Percentiles rank a stretch among this genome's conserved stretches.
phyloP scores from a whole-genome alignment of 2,797 vertebrate genomes.

The Lerista edwardsae region DNA sequence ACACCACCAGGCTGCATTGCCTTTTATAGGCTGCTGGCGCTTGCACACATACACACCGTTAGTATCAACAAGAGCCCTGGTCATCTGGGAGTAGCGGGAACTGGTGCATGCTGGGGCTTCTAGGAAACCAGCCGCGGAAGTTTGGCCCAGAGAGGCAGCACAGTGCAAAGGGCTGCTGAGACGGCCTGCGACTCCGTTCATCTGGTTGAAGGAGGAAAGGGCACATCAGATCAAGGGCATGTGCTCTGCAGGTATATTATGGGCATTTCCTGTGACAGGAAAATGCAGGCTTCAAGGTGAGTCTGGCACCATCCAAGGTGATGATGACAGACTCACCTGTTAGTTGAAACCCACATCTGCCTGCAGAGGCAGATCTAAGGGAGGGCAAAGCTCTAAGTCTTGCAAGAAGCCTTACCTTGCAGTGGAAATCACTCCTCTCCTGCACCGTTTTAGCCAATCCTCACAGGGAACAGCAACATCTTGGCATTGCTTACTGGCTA shows the following conservation, averaged over 20 bases:
- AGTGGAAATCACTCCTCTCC: too few species aligned
- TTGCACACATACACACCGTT: slow-evolving; percentile 43
- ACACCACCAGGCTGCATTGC: slow-evolving; percentile 32
- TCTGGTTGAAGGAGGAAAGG: background rate
- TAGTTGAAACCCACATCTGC: too few species aligned
- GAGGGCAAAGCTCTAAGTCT: too few species aligned
- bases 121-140: slow-evolving; percentile 12
- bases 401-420: too few species aligned
- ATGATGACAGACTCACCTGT: too few species aligned
- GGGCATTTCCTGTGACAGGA: background rate
- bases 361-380: too few species aligned
- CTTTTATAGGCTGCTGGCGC: slow-evolving; percentile 66
- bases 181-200: background rate
- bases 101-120: slow-evolving; percentile 11
- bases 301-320: too few species aligned
- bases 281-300: background rate
- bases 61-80: slow-evolving; percentile 61
- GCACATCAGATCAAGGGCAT: background rate
- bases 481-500: too few species aligned
- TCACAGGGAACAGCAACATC: too few species aligned
- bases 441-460: too few species aligned
- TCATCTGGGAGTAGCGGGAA: slow-evolving; percentile 44
- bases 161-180: background rate
- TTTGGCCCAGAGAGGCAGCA: background rate
- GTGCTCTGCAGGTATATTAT: background rate